Conservation (phyloP, 64 coral and sea anemone genomes). For the Anthopleura sola region DNA sequence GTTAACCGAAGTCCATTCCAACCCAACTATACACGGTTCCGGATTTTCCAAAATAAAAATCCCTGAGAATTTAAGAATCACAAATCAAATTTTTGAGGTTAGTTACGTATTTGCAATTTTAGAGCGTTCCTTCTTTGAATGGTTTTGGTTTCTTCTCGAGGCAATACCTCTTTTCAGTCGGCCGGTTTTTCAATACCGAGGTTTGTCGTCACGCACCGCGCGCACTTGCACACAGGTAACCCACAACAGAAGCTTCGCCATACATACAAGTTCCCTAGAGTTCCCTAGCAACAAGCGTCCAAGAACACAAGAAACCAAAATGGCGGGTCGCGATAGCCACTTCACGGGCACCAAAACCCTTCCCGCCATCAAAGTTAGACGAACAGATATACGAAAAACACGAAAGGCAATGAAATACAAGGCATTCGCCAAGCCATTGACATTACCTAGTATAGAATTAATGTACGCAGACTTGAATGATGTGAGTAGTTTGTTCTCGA, state of each 20-base stretch:
- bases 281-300: slow-evolving; percentile 10
- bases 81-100: too few species aligned
- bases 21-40: too few species aligned
- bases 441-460: slow-evolving; percentile 72
- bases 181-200: too few species aligned
- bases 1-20: too few species aligned
- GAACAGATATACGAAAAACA: not conserved
- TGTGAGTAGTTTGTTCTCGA: slow-evolving; percentile 67
- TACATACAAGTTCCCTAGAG: not conserved
- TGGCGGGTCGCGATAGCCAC: slow-evolving; percentile 23
- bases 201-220: too few species aligned
- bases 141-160: too few species aligned
- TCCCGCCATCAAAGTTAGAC: slow-evolving; percentile 1
- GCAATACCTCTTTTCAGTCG: too few species aligned
- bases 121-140: too few species aligned
- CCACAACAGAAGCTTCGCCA: not conserved
- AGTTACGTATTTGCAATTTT: too few species aligned
- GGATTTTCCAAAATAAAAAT: too few species aligned
- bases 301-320: slow-evolving; percentile 7
- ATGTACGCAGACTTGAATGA: slow-evolving; percentile 41
- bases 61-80: too few species aligned
- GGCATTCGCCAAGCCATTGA: slow-evolving; percentile 37
- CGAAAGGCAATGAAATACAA: slow-evolving; percentile 21
- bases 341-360: not conserved
- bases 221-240: not conserved